Conservation (phyloP, 2,888 invertebrate genomes). For the Aromia moschata region DNA sequence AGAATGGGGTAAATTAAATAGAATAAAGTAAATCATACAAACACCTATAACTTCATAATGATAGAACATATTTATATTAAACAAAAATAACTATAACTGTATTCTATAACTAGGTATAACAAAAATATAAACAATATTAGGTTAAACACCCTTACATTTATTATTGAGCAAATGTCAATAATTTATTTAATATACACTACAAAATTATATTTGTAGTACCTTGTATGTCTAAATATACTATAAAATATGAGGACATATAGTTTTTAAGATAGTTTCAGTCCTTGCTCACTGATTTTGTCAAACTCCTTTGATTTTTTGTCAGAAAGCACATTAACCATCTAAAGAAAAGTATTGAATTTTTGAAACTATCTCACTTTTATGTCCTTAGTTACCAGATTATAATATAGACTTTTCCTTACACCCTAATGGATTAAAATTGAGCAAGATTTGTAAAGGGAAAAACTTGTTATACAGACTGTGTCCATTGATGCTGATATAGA, state of each 20-base stretch:
- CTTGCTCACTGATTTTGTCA: too few species aligned
- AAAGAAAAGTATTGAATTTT: too few species aligned
- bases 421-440: conserved; percentile 9
- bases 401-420: conserved; percentile 4
- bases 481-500: too few species aligned
- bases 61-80: conserved; percentile 19
- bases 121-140: conserved; percentile 20
- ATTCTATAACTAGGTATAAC: conserved; percentile 2
- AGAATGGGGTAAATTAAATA: conserved; percentile 11
- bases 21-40: conserved; percentile 16
- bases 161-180: conserved; percentile 36
- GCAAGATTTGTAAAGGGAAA: conserved; percentile 2
- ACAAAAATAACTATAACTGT: conserved; percentile 14
- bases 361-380: neutral
- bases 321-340: too few species aligned
- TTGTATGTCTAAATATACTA: neutral
- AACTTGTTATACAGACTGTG: neutral
- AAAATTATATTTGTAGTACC: conserved; percentile 3
- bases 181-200: conserved; percentile 1
- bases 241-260: neutral
- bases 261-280: neutral
- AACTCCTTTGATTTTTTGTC: too few species aligned
- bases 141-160: conserved; percentile 29
- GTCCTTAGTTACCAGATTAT: conserved; percentile 1
- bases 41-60: conserved; percentile 13